These are phyloP conservation scores for Patiria pectinifera DNA, from an alignment of 53 echinoderm and acorn worm genomes.

Conservation along the genomic window DNA sequence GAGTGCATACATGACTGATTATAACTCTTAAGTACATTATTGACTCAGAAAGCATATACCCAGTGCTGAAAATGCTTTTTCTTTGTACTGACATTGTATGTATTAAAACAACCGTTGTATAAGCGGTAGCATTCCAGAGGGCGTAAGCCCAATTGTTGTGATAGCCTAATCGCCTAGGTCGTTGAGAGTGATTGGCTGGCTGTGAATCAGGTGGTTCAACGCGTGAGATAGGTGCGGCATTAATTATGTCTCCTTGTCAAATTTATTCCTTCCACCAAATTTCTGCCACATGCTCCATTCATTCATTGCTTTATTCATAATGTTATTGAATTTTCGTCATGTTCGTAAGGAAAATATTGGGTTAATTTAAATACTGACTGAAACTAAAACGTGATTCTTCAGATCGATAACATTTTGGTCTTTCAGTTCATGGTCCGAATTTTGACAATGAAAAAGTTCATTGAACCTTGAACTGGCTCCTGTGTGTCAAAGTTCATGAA, in stretches of 20 bases:
- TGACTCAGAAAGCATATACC: background rate
- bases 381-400: no score
- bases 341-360: no score
- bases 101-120: background rate
- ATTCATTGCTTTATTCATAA: no score
- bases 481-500: conserved; percentile 38
- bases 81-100: background rate
- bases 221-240: background rate
- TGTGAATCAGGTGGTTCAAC: conserved; percentile 30
- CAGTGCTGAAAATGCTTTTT: background rate
- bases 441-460: background rate
- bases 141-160: background rate
- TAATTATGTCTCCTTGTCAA: background rate
- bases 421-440: background rate
- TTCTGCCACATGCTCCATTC: no score
- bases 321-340: no score
- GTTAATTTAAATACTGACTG: no score
- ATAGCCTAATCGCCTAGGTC: background rate
- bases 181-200: conserved; percentile 28
- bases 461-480: background rate
- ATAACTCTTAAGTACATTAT: no score
- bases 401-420: background rate
- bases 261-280: no score
- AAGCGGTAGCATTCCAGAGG: background rate
- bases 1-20: no score